Evolutionary conservation across 2,888 invertebrate species (phyloP).

Genomic region (Phymatocera aterrima): DNA sequence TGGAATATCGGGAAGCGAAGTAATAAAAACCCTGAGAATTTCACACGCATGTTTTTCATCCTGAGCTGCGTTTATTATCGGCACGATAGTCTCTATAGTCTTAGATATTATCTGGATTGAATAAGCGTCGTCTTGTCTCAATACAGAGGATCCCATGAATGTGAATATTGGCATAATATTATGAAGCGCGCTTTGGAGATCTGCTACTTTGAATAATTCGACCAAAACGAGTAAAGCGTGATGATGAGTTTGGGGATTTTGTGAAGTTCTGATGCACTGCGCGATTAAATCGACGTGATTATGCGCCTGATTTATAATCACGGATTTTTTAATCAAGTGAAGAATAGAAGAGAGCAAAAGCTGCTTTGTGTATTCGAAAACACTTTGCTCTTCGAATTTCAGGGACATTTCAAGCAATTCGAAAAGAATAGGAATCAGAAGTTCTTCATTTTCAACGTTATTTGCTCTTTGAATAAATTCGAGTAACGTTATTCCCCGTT

Average conservation of each 20-base stretch:
- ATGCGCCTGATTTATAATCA: conserved; percentile 73
- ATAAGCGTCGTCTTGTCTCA: conserved; percentile 95
- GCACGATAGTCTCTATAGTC: conserved; percentile 93
- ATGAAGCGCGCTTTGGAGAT: conserved; percentile 78
- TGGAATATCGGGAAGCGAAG: conserved; percentile 93
- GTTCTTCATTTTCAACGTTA: conserved; percentile 82
- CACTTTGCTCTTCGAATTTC: conserved; percentile 87
- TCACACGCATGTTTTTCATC: conserved; percentile 77
- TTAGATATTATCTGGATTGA: conserved; percentile 95
- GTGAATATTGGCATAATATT: conserved; percentile 98
- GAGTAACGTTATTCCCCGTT: conserved; percentile 85
- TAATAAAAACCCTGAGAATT: conserved; percentile 92
- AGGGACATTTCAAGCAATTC: conserved; percentile 87
- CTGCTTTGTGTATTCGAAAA: conserved; percentile 93
- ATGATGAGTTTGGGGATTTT: conserved; percentile 97
- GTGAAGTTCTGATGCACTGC: conserved; percentile 91
- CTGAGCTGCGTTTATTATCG: conserved; percentile 80
- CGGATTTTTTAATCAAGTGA: conserved; percentile 71
- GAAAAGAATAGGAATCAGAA: conserved; percentile 86
- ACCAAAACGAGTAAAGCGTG: conserved; percentile 93
- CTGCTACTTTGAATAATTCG: conserved; percentile 67
- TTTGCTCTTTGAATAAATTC: conserved; percentile 92
- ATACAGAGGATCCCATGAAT: conserved; percentile 95
- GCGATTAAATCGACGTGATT: conserved; percentile 88
- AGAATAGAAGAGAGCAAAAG: conserved; percentile 87